Evolutionary conservation across 2,888 invertebrate genomes (phyloP).

Genomic region (Tipula lateralis): DNA sequence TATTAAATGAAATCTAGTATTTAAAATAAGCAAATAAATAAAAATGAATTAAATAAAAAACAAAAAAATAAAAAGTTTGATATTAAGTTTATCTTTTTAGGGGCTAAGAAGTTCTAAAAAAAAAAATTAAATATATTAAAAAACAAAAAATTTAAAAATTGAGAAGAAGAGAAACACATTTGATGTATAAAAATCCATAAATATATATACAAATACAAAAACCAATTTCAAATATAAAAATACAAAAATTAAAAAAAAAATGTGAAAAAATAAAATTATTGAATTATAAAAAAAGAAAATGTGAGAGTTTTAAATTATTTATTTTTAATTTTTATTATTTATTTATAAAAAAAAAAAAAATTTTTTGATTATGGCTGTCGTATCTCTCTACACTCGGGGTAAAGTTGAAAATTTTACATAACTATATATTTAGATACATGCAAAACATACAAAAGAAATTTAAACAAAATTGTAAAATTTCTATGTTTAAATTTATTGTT

Average conservation of each 20-base stretch:
- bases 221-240: constrained; percentile 12
- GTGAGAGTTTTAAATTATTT: constrained; percentile 24
- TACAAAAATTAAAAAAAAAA: constrained; percentile 12
- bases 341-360: background rate
- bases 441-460: background rate
- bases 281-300: constrained; percentile 26
- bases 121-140: constrained; percentile 20
- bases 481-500: background rate
- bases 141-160: background rate
- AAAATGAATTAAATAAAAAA: constrained; percentile 25
- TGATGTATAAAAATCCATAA: constrained; percentile 19
- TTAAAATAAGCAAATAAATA: constrained; percentile 26
- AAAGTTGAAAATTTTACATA: constrained; percentile 28
- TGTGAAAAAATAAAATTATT: constrained; percentile 25
- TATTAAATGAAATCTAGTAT: constrained; percentile 13
- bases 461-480: constrained; percentile 2
- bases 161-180: background rate
- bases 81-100: constrained; percentile 26
- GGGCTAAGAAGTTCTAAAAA: constrained; percentile 26
- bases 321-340: constrained; percentile 13
- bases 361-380: background rate
- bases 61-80: background rate
- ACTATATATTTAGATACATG: background rate
- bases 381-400: background rate
- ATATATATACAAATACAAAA: background rate